These are phyloP conservation scores for Bergia puertoricense DNA, from an alignment of 92 coral and sea anemone genomes.

Conservation along the genomic window DNA sequence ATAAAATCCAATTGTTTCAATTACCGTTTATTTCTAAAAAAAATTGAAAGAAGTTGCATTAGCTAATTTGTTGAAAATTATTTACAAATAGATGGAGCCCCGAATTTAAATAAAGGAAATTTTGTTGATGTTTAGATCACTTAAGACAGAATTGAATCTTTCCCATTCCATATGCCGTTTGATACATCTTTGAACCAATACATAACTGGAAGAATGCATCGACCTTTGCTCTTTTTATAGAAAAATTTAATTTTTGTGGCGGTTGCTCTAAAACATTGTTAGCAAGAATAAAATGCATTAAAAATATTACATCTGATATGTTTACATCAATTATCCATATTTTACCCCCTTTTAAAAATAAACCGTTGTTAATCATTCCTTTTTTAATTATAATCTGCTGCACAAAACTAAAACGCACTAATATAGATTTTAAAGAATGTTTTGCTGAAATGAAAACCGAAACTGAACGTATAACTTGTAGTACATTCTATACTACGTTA, in stretches of 20 bases:
- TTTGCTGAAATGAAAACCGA: not conserved
- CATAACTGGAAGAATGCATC: not conserved
- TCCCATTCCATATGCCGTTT: too few species aligned
- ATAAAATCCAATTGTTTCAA: not conserved
- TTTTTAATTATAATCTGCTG: too few species aligned
- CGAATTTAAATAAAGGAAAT: too few species aligned
- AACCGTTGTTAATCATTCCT: too few species aligned
- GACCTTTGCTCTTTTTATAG: too few species aligned
- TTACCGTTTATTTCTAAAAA: not conserved
- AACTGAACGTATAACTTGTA: too few species aligned
- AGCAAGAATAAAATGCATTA: not conserved
- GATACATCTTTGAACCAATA: not conserved
- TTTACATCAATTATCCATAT: not conserved
- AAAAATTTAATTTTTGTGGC: too few species aligned
- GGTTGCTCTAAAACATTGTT: too few species aligned
- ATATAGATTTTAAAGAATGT: too few species aligned
- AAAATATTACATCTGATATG: not conserved
- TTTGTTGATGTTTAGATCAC: not conserved
- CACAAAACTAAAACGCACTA: too few species aligned
- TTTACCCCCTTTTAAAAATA: not conserved
- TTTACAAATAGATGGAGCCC: not conserved
- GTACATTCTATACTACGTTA: not conserved
- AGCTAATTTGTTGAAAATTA: not conserved
- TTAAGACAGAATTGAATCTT: not conserved
- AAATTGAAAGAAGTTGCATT: not conserved